These are phyloP conservation scores for Kryphioiulus occultus DNA, from an alignment of 2,888 invertebrate species.

Conservation along the genomic window DNA sequence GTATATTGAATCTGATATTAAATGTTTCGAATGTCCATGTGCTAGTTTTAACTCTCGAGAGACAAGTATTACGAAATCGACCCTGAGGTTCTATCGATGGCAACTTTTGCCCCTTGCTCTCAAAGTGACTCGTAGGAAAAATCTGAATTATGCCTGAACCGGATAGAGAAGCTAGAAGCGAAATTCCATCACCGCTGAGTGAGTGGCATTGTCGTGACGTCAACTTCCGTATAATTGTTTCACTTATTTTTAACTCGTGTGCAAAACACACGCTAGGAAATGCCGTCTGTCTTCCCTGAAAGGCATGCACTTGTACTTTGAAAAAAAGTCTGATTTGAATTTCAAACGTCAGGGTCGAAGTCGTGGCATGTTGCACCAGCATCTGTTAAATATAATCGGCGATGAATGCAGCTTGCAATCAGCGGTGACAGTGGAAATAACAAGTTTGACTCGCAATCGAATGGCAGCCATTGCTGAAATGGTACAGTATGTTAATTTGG, in stretches of 20 bases:
- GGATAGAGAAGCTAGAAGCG: not conserved
- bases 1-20: too few relatives aligned
- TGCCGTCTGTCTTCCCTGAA: constrained; percentile 2
- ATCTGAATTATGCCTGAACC: not conserved
- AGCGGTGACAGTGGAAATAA: not conserved
- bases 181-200: not conserved
- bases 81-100: too few relatives aligned
- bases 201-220: not conserved
- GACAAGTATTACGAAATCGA: too few relatives aligned
- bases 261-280: not conserved
- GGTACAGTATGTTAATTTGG: too few relatives aligned
- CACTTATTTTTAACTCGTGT: not conserved
- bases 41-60: too few relatives aligned
- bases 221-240: not conserved
- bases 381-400: not conserved
- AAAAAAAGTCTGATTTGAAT: constrained; percentile 1
- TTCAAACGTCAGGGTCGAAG: not conserved
- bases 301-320: not conserved
- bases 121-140: too few relatives aligned
- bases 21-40: too few relatives aligned
- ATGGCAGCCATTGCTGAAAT: too few relatives aligned
- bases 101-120: too few relatives aligned
- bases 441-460: not conserved
- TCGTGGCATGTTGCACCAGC: not conserved
- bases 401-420: not conserved